Base-by-base conservation (phyloP, 2,888 invertebrate species). In the Perizoma affinitatum region DNA sequence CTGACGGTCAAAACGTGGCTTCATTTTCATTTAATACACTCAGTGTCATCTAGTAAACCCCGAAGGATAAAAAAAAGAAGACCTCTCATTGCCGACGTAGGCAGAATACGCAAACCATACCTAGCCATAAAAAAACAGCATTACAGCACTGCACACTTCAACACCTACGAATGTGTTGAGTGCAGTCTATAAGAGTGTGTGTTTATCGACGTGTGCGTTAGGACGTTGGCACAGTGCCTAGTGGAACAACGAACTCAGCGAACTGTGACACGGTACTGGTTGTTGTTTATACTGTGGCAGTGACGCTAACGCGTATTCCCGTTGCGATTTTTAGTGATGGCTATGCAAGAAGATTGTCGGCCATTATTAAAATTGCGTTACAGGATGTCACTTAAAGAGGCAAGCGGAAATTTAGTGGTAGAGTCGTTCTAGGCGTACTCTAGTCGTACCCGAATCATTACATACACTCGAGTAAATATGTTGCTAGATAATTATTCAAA, bases 171-270 rank as follows among this genome's bases (percentile, higher is more conserved):
- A 52, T 34, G 71, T 73, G 70, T 22, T n/a, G 4, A 67, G 69
- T 63, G 67, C 50, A 33, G 44, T 64, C 65, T 6, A 34, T 38
- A 36, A 11, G 33, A 69, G 76, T 75, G 79, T 71, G 76, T 71
- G 66, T 61, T 66, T 70, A 63, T 70, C 64, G 69, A 68, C 68
- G 74, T 73, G 72, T 75, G 77, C 66, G 76, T 51, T 51, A 70
- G 66, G 87, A 76, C 88, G 79, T 91, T 92, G 92, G 92, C 92
- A 90, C 78, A 92, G 80, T 92, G 92, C 92, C 92, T 86, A 92
- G 79, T 92, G 68, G 91, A 84, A 86, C 92, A 86, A 90, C 84
- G 91, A 90, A 87, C 92, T 88, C 82, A 70, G 33, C 79, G 82
- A 82, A 80, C 84, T 78, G 78, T 86, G 85, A 84, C 86, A 84